phyloP scores from a whole-genome alignment of 30 jellyfish, hydroid and myxozoan genomes.

The Hydractinia symbiolongicarpus region DNA sequence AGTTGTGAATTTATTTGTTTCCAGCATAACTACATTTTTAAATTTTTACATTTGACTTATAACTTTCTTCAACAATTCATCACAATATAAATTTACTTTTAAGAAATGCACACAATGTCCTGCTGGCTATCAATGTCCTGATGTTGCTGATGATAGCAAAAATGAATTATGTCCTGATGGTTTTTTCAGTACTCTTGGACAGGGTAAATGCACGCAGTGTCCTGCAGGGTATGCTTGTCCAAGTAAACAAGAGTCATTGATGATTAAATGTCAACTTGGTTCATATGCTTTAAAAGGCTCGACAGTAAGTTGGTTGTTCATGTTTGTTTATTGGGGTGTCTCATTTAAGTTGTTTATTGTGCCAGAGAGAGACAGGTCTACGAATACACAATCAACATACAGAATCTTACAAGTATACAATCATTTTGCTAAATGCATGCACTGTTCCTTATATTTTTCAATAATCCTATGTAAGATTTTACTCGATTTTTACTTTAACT shows the following conservation, averaged over 20 bases:
- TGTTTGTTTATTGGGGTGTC: neutral
- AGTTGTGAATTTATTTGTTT: too few relatives aligned
- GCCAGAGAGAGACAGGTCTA: too few relatives aligned
- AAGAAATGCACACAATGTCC: constrained; percentile 92
- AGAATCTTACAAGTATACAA: too few relatives aligned
- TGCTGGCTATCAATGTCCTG: constrained; percentile 82
- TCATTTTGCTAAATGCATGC: too few relatives aligned
- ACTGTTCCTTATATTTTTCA: too few relatives aligned
- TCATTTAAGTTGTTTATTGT: too few relatives aligned
- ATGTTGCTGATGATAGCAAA: neutral
- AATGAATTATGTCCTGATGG: constrained; percentile 66
- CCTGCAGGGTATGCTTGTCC: constrained; percentile 97
- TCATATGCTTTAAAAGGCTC: constrained; percentile 53
- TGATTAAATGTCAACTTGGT: constrained; percentile 70
- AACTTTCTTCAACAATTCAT: neutral
- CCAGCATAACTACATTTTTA: too few relatives aligned
- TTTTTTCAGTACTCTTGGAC: constrained; percentile 65
- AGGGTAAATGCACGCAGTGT: constrained; percentile 72
- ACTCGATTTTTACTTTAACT: too few relatives aligned
- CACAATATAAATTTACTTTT: neutral
- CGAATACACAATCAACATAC: too few relatives aligned
- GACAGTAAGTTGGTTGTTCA: constrained; percentile 41
- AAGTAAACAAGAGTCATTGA: constrained; percentile 44
- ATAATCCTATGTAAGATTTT: too few relatives aligned
- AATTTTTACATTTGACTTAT: too few relatives aligned